These are phyloP conservation scores for Hydrotaea diabolus DNA, from an alignment of 2,888 invertebrate genomes.

Conservation along the genomic window DNA sequence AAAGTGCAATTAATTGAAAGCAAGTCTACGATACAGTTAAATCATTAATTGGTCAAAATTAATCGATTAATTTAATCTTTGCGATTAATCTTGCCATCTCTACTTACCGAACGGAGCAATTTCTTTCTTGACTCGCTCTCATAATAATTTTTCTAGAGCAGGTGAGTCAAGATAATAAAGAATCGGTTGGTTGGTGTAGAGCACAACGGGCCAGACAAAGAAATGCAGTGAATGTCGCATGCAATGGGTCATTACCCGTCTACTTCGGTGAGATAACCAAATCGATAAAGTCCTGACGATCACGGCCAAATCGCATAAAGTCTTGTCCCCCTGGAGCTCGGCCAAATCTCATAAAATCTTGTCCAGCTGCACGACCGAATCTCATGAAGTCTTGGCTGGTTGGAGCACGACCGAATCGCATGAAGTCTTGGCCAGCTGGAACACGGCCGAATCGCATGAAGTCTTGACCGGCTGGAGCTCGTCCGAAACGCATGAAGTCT, in stretches of 20 bases:
- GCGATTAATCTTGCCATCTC: too few relatives aligned
- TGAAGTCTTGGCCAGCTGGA: slow-evolving; percentile 71
- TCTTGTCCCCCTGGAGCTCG: slow-evolving; percentile 65
- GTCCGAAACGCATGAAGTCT: slow-evolving; percentile 75
- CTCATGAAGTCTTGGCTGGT: slow-evolving; percentile 74
- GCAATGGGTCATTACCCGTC: too few relatives aligned
- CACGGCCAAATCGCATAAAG: slow-evolving; percentile 70
- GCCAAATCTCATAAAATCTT: slow-evolving; percentile 76
- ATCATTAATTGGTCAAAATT: too few relatives aligned
- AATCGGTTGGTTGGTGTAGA: not conserved
- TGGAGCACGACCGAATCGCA: slow-evolving; percentile 75
- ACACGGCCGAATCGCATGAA: slow-evolving; percentile 75
- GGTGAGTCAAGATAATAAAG: not conserved
- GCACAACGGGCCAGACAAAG: too few relatives aligned
- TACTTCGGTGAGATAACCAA: slow-evolving; percentile 42
- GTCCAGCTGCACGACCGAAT: slow-evolving; percentile 71
- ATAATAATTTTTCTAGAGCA: too few relatives aligned
- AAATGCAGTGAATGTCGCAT: too few relatives aligned
- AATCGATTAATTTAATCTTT: too few relatives aligned
- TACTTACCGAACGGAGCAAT: not conserved
- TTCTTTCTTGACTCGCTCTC: not conserved
- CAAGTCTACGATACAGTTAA: too few relatives aligned
- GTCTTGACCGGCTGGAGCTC: slow-evolving; percentile 74
- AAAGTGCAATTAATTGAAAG: too few relatives aligned
- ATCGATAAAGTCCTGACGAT: slow-evolving; percentile 68